Conservation (phyloP, 2,113 vertebrate species). For the Lycocorax pyrrhopterus region DNA sequence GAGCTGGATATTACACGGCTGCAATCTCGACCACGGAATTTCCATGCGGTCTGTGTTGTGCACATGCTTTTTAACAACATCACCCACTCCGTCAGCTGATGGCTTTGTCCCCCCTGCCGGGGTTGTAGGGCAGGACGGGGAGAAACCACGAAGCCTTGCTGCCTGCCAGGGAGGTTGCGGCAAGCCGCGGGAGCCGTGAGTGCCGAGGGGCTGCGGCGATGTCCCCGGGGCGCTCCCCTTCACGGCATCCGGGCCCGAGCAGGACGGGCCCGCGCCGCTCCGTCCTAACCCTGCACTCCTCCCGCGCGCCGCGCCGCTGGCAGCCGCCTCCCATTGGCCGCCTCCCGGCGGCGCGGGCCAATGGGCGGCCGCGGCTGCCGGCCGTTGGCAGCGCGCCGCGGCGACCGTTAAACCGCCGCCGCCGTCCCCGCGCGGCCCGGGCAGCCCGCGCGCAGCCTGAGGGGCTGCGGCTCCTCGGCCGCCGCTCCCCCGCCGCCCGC, state of each 20-base stretch:
- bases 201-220: background rate
- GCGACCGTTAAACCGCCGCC: background rate
- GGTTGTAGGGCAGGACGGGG: background rate
- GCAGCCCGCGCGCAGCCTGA: background rate
- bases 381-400: background rate
- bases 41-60: background rate
- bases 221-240: background rate
- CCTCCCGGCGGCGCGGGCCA: conserved; percentile 26
- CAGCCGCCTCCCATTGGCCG: conserved; percentile 66
- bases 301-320: conserved; percentile 1
- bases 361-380: conserved; percentile 43
- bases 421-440: background rate
- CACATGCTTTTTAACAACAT: background rate
- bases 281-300: conserved; percentile 53
- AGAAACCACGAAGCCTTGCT: background rate
- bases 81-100: background rate
- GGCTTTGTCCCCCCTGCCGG: background rate
- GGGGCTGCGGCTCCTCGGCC: background rate
- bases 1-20: background rate
- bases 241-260: background rate
- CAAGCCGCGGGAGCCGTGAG: background rate
- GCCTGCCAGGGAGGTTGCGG: background rate
- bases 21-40: background rate
- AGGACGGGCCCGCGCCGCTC: background rate
- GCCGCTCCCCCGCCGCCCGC: background rate